Percentiles rank a stretch among this genome's conserved stretches.
Conservation (phyloP, 2,888 invertebrate species). For the Calameuta pallipes region DNA sequence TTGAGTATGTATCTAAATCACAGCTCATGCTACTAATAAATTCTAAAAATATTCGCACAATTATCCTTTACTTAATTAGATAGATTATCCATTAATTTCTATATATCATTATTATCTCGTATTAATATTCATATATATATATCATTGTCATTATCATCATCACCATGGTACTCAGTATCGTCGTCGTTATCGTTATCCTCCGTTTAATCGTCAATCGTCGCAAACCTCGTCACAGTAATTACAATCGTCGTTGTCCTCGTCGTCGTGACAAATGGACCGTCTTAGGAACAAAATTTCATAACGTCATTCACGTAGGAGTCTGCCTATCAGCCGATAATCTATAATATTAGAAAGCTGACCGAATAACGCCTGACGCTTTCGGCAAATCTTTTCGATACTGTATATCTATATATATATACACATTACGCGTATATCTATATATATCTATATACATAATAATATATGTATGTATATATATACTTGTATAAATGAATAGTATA, state of each 20-base stretch:
- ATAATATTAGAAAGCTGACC: slow-evolving; percentile 2
- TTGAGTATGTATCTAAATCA: slow-evolving; percentile 66
- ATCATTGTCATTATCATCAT: slow-evolving; percentile 2
- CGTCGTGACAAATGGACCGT: slow-evolving; percentile 26
- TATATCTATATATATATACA: not conserved
- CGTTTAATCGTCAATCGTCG: slow-evolving; percentile 23
- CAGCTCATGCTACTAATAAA: slow-evolving; percentile 66
- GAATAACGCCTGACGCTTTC: not conserved
- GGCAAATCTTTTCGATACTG: slow-evolving; percentile 20
- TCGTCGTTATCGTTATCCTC: not conserved
- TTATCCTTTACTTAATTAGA: slow-evolving; percentile 2
- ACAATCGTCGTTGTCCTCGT: slow-evolving; percentile 3
- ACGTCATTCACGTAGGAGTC: slow-evolving; percentile 16
- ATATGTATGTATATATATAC: slow-evolving; percentile 3
- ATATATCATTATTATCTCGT: slow-evolving; percentile 1
- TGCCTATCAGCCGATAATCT: slow-evolving; percentile 3
- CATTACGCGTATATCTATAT: not conserved
- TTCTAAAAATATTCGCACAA: slow-evolving; percentile 22
- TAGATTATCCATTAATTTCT: slow-evolving; percentile 28
- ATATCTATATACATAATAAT: slow-evolving; percentile 6
- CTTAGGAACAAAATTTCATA: slow-evolving; percentile 49
- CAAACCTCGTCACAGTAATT: slow-evolving; percentile 25
- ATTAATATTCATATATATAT: slow-evolving; percentile 26
- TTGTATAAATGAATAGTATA: not conserved
- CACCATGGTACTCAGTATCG: not conserved